Percentiles rank a stretch among this genome's conserved stretches.
phyloP scores from a whole-genome alignment of 1,140 invertebrate species.

The Leucophenga varia region DNA sequence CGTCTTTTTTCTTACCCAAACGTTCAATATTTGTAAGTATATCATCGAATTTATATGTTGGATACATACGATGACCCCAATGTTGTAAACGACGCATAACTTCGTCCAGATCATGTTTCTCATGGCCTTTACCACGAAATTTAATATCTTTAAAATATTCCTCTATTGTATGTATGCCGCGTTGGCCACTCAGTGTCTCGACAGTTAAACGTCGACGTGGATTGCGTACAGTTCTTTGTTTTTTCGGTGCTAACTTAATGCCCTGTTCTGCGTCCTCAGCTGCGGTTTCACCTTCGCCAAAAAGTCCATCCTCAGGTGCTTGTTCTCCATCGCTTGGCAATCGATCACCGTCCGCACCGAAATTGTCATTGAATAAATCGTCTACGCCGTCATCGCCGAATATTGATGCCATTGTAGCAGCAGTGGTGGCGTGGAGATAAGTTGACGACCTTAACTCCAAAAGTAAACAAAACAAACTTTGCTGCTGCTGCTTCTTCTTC shows the following conservation, averaged over 20 bases:
- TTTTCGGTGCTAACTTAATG: constrained; percentile 57
- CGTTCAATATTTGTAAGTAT: constrained; percentile 78
- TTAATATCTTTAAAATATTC: constrained; percentile 80
- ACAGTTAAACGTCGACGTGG: constrained; percentile 72
- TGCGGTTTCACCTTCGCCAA: constrained; percentile 33
- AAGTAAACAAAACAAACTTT: constrained; percentile 9
- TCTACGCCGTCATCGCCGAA: constrained; percentile 51
- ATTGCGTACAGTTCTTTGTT: constrained; percentile 65
- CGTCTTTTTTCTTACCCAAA: constrained; percentile 72
- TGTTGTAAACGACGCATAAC: constrained; percentile 84
- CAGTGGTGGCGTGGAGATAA: no score
- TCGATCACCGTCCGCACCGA: constrained; percentile 27
- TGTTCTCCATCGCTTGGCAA: constrained; percentile 39
- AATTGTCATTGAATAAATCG: constrained; percentile 43
- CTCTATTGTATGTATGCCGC: constrained; percentile 77
- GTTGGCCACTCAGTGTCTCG: constrained; percentile 69
- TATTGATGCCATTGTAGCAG: constrained; percentile 48
- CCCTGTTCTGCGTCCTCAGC: constrained; percentile 12
- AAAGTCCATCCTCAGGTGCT: constrained; percentile 34
- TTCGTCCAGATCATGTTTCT: constrained; percentile 78
- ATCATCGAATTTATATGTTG: constrained; percentile 84
- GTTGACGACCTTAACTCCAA: no score
- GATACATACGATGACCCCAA: constrained; percentile 89
- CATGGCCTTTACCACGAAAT: constrained; percentile 80
- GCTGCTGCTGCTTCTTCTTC: constrained; percentile 39